Evolutionary conservation across 2,888 invertebrate genomes (phyloP).

Genomic region (Epicampocera succincta): DNA sequence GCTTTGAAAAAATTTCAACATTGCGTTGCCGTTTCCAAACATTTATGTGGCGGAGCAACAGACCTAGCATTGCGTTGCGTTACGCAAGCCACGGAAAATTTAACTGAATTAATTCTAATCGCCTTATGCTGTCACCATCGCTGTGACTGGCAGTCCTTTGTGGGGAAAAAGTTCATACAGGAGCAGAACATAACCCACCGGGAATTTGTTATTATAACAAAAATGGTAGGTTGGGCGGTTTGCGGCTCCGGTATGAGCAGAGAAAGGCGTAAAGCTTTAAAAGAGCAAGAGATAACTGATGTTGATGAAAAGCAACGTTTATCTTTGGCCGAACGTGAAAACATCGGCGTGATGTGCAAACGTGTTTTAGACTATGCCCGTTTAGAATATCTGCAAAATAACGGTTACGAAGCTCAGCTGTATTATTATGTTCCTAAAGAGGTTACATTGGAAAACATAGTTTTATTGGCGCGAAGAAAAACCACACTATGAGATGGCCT

Average conservation of each 20-base stretch:
- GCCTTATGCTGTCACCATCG: constrained; percentile 96
- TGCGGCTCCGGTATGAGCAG: constrained; percentile 88
- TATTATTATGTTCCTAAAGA: constrained; percentile 85
- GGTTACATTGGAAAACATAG: constrained; percentile 90
- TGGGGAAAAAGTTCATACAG: constrained; percentile 85
- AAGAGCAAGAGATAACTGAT: constrained; percentile 66
- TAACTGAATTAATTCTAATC: constrained; percentile 85
- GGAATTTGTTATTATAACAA: constrained; percentile 89
- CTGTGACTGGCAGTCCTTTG: constrained; percentile 87
- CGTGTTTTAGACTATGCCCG: constrained; percentile 90
- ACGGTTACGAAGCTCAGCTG: constrained; percentile 85
- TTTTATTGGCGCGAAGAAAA: constrained; percentile 84
- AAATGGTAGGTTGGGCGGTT: constrained; percentile 94
- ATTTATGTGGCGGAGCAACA: constrained; percentile 94
- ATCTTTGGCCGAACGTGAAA: constrained; percentile 83
- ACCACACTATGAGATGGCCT: neutral
- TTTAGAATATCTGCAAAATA: constrained; percentile 84
- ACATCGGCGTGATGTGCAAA: constrained; percentile 89
- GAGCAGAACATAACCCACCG: constrained; percentile 83
- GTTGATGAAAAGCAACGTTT: constrained; percentile 72
- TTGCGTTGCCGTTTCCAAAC: constrained; percentile 92
- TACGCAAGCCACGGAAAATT: constrained; percentile 71
- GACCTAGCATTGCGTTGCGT: constrained; percentile 89
- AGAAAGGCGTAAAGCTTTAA: constrained; percentile 79
- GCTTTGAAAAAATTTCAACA: constrained; percentile 80